Conservation (phyloP, 2,888 invertebrate genomes). For the Vesta saturnalis region DNA sequence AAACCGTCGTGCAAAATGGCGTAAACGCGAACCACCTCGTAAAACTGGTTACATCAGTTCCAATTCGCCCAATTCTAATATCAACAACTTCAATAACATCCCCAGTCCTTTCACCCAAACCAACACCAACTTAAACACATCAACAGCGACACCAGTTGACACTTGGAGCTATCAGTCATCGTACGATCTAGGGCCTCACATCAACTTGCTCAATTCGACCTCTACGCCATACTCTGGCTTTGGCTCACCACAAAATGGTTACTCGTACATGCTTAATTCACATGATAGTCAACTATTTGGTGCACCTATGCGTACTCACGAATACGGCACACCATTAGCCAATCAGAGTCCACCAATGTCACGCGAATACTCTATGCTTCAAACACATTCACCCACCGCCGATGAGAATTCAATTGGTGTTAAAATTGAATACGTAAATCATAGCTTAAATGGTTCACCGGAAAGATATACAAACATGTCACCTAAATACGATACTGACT, state of each 20-base stretch:
- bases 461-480: slow-evolving; percentile 71
- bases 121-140: slow-evolving; percentile 57
- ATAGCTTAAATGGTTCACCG: slow-evolving; percentile 61
- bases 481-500: slow-evolving; percentile 68
- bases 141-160: slow-evolving; percentile 70
- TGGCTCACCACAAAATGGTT: slow-evolving; percentile 69
- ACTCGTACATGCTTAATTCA: slow-evolving; percentile 72
- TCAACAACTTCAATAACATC: slow-evolving; percentile 64
- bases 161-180: slow-evolving; percentile 83
- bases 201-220: slow-evolving; percentile 77
- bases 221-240: slow-evolving; percentile 71
- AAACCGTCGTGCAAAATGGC: slow-evolving; percentile 93
- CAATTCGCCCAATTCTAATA: slow-evolving; percentile 73
- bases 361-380: slow-evolving; percentile 73
- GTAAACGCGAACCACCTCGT: slow-evolving; percentile 91
- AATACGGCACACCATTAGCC: slow-evolving; percentile 65
- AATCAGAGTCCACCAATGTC: slow-evolving; percentile 72
- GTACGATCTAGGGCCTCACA: slow-evolving; percentile 80
- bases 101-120: slow-evolving; percentile 66
- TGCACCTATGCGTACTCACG: slow-evolving; percentile 71
- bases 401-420: slow-evolving; percentile 61
- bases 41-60: slow-evolving; percentile 85
- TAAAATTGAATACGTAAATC: slow-evolving; percentile 62
- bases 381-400: slow-evolving; percentile 68
- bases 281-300: slow-evolving; percentile 78